Evolutionary conservation across 2,888 invertebrate species (phyloP).

Genomic region (Diaperis boleti): DNA sequence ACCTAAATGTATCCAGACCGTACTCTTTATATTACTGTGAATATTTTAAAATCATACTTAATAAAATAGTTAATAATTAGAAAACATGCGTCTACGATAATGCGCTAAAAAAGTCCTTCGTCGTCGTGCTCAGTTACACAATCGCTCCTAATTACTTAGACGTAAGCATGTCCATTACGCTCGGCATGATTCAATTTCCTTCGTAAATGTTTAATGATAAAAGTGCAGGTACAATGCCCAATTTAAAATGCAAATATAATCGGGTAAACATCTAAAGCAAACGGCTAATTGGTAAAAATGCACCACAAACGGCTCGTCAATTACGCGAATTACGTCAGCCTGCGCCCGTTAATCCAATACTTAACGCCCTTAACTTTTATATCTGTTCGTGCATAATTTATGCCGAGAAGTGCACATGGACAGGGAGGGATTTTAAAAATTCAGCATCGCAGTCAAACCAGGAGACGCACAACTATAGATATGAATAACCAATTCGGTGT

Average conservation of each 20-base stretch:
- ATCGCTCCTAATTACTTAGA: slow-evolving; percentile 36
- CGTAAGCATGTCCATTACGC: slow-evolving; percentile 36
- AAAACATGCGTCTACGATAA: too few relatives aligned
- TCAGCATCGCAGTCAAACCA: too few relatives aligned
- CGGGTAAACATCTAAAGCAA: slow-evolving; percentile 54
- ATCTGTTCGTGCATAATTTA: slow-evolving; percentile 61
- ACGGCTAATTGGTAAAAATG: slow-evolving; percentile 59
- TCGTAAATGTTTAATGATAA: slow-evolving; percentile 35
- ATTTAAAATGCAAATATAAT: slow-evolving; percentile 48
- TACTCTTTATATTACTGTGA: too few relatives aligned
- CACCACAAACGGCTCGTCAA: slow-evolving; percentile 60
- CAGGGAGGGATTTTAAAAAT: not conserved
- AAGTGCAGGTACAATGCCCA: slow-evolving; percentile 43
- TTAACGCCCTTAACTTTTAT: slow-evolving; percentile 59
- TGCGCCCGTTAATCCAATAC: slow-evolving; percentile 59
- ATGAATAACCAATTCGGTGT: too few relatives aligned
- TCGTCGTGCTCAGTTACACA: too few relatives aligned
- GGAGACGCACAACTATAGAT: too few relatives aligned
- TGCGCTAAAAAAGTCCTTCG: too few relatives aligned
- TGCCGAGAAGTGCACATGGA: slow-evolving; percentile 48
- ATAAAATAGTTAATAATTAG: too few relatives aligned
- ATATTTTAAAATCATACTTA: too few relatives aligned
- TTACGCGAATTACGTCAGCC: slow-evolving; percentile 59
- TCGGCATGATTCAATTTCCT: slow-evolving; percentile 39
- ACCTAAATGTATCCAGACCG: too few relatives aligned